Evolutionary conservation across 2,113 vertebrate genomes (phyloP), one percentile per base, ranked within the genome.

Genomic region (Melanotaenia duboulayi): DNA sequence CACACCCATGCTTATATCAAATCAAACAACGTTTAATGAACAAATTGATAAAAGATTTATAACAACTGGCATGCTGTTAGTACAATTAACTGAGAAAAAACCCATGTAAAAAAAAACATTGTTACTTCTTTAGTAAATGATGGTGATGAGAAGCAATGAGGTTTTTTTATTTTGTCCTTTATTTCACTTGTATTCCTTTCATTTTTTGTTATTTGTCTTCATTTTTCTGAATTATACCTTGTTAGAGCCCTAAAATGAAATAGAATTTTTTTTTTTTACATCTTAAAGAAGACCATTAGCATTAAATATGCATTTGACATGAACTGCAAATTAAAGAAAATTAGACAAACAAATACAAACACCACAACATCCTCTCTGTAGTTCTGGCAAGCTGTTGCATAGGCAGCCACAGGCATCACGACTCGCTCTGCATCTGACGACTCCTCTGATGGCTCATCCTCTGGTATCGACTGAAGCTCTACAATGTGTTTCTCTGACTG

Each of bases 41-140:
- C 3, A 76, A 35, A 77, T 42, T 76, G 76, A 74, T 19, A 13
- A 22, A 14, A 51, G 49, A 2, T 35, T 62, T 49, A 76, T 74
- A 56, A 4, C 19, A 20, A 61, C 35, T 9, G 35, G 20, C 60
- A 24, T 50, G 12, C 37, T 46, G 20, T 48, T 37, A 50, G 17
- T 44, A 49, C 16, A 71, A 56, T 77, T 28, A 67, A 35, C 4
- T 44, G 22, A 24, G 24, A 65, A 51, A 8, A 66, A 50, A 71
- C 13, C 17, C 17, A 58, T 5, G 19, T 37, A 61, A 32, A 42
- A 35, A 28, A 40, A 54, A 11, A 6, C n/a, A 17, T 2, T 23
- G 1, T 22, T 25, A 3, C 49, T 20, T 61, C 20, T 25, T 8
- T 24, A 67, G 17, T 24, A 42, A 17, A 59, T 16, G 32, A 65